phyloP scores from a whole-genome alignment of 1,140 invertebrate species.

The Mycetomoellerius zeteki region DNA sequence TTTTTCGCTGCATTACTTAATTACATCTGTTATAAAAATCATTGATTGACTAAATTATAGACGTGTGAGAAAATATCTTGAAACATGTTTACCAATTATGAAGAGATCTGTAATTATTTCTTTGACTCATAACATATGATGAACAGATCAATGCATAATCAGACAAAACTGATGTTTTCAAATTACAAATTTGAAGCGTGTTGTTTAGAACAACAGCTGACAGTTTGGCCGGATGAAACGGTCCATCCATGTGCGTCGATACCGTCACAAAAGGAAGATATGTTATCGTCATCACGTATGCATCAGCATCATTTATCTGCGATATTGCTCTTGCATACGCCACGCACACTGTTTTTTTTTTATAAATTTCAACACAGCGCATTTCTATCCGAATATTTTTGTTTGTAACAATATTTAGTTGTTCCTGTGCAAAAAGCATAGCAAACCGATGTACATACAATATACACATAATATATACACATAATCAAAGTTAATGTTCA shows the following conservation, averaged over 20 bases:
- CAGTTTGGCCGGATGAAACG: slow-evolving; percentile 53
- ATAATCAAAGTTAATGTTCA: background rate
- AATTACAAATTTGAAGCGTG: slow-evolving; percentile 70
- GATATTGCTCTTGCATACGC: slow-evolving; percentile 1
- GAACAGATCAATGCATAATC: slow-evolving; percentile 11
- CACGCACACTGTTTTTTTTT: slow-evolving; percentile 8
- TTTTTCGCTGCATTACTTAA: no score
- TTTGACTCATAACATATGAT: background rate
- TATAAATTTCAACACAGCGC: background rate
- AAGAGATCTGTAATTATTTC: background rate
- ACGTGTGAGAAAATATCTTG: background rate
- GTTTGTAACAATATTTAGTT: background rate
- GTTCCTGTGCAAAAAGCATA: background rate
- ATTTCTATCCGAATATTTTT: background rate
- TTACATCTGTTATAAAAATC: no score
- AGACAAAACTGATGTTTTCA: slow-evolving; percentile 51
- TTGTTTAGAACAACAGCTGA: slow-evolving; percentile 63
- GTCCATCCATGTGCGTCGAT: slow-evolving; percentile 57
- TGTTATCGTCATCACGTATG: slow-evolving; percentile 68
- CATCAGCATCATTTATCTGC: slow-evolving; percentile 67
- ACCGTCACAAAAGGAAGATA: slow-evolving; percentile 59
- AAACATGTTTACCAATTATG: slow-evolving; percentile 3
- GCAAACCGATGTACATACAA: background rate
- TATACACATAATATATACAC: background rate
- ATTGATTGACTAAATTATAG: background rate